Conservation (phyloP, 1,140 invertebrate species). For the Pogonomyrmex californicus region DNA sequence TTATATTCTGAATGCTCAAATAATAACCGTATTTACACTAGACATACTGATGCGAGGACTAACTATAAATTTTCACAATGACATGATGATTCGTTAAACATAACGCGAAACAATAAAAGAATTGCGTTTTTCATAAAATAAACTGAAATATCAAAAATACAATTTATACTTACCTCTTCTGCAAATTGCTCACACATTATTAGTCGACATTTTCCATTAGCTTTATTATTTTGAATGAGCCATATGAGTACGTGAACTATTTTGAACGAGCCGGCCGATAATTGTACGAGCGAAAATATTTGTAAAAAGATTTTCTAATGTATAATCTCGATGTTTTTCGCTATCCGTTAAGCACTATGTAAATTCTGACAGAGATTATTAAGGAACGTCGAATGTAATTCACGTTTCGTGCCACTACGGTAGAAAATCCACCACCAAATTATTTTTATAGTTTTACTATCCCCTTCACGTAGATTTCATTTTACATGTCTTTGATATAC, state of each 20-base stretch:
- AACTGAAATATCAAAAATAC: constrained; percentile 10
- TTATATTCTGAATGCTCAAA: constrained; percentile 19
- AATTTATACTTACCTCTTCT: constrained; percentile 40
- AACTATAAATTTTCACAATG: constrained; percentile 23
- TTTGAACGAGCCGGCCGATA: constrained; percentile 44
- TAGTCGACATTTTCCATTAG: constrained; percentile 10
- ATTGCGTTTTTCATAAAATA: constrained; percentile 40
- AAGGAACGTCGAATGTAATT: constrained; percentile 52
- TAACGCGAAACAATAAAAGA: constrained; percentile 27
- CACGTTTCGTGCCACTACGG: constrained; percentile 23
- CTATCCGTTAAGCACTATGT: constrained; percentile 40
- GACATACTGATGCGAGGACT: not conserved
- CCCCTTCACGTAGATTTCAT: not conserved
- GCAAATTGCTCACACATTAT: constrained; percentile 14
- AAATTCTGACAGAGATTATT: constrained; percentile 56
- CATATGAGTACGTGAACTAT: constrained; percentile 26
- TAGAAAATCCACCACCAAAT: constrained; percentile 59
- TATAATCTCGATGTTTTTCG: constrained; percentile 70
- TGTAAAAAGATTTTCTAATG: constrained; percentile 67
- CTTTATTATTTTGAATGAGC: constrained; percentile 12
- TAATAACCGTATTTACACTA: not conserved
- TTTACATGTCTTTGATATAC: not conserved
- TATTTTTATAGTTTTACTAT: constrained; percentile 17
- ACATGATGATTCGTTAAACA: constrained; percentile 12
- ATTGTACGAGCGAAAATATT: constrained; percentile 56